Evolutionary conservation across 2,797 vertebrate species (phyloP), one percentile per base, ranked within the genome.

Genomic region (Myotis myotis): DNA sequence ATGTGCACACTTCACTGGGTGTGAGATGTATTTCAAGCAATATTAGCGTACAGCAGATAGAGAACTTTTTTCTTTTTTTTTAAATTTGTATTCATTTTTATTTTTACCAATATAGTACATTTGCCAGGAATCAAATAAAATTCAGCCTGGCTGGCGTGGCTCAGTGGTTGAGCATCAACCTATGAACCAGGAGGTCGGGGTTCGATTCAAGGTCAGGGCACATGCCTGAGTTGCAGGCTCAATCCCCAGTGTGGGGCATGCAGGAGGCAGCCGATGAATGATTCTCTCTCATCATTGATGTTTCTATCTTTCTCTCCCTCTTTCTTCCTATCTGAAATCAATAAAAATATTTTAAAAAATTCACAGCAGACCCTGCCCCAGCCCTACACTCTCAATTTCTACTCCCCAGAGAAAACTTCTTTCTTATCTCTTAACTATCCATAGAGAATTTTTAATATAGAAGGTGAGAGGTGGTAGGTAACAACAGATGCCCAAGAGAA

Each of bases 1-100:
- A 95, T 15, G 16, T 91, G 60, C 41, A 82, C 51, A 90, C 62
- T 96, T 97, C 33, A 79, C 92, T 89, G 96, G 95, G 20, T 96
- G 38, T 55, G 79, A 87, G 79, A 89, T 81, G 8, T 41, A 96
- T 96, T 74, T 94, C 92, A 96, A 95, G 85, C 41, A 60, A 20
- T 81, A 60, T 57, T 89, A 11, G 60, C 60, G 70, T 20, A 47
- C 17, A 93, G 90, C 16, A 88, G 91, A 94, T 41, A 89, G 55
- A 79, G 83, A 92, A 81, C 9, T 7, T 80, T 87, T 55, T 91
- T 41, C 1, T 83, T 66, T 33, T 81, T 81, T 62, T 44, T 22
- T 28, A 5, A 25, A 51, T 62, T 87, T 75, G 33, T 64, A 83
- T 92, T 70, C 53, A 91, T 79, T 85, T 93, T 89, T 64, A 85